These are phyloP conservation scores for Aquatica leii DNA, from an alignment of 2,888 invertebrate genomes.

Conservation along the genomic window DNA sequence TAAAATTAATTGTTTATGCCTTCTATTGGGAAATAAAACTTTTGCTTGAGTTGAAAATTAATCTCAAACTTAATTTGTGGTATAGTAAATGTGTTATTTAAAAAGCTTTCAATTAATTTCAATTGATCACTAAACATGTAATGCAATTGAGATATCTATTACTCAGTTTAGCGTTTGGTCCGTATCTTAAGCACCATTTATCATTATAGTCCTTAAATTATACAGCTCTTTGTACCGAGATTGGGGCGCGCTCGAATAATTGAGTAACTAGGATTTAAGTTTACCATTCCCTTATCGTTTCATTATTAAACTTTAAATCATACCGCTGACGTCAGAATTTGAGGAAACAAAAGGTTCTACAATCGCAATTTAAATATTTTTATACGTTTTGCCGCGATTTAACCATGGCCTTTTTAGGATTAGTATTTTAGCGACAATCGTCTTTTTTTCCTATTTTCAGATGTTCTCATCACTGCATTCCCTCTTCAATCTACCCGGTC, in stretches of 20 bases:
- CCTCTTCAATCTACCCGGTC: constrained; percentile 57
- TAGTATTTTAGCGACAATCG: constrained; percentile 54
- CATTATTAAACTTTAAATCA: constrained; percentile 29
- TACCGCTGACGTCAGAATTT: constrained; percentile 16
- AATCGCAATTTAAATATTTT: constrained; percentile 39
- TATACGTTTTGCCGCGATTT: constrained; percentile 38
- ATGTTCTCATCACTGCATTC: constrained; percentile 58
- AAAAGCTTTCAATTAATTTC: constrained; percentile 22
- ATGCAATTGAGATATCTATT: constrained; percentile 20
- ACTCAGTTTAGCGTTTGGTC: constrained; percentile 16
- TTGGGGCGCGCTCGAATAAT: constrained; percentile 17
- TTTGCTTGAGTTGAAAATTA: too few relatives aligned
- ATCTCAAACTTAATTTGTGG: too few relatives aligned
- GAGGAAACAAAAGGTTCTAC: constrained; percentile 10
- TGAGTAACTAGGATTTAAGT: constrained; percentile 19
- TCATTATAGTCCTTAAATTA: constrained; percentile 29
- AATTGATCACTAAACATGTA: constrained; percentile 28
- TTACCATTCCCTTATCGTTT: constrained; percentile 21
- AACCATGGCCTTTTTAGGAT: constrained; percentile 42
- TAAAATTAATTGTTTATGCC: too few relatives aligned
- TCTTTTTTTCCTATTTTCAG: constrained; percentile 55
- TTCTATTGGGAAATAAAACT: too few relatives aligned
- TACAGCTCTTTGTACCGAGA: constrained; percentile 20
- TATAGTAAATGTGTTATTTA: too few relatives aligned
- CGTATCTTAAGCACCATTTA: constrained; percentile 29